Evolutionary conservation across 1,140 invertebrate genomes (phyloP).

Genomic region (Bombus breviceps): DNA sequence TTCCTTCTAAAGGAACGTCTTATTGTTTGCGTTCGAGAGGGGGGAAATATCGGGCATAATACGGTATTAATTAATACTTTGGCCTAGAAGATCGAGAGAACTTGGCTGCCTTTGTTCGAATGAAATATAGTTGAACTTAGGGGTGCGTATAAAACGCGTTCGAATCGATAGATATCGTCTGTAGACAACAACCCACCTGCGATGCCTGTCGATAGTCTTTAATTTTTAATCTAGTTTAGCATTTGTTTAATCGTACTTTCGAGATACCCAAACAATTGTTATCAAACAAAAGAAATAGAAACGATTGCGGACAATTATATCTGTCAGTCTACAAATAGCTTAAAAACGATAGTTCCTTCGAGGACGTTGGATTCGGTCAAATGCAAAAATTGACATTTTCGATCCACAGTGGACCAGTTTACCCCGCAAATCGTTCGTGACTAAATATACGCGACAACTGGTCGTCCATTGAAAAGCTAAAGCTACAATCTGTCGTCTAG

Average conservation of each 20-base stretch:
- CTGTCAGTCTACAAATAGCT: background rate
- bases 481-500: background rate
- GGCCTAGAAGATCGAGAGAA: background rate
- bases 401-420: background rate
- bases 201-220: background rate
- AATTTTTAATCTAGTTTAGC: background rate
- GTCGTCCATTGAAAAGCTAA: background rate
- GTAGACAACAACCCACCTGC: background rate
- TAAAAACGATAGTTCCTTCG: background rate
- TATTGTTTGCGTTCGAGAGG: constrained; percentile 23
- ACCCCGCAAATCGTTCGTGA: too few species aligned
- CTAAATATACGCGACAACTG: background rate
- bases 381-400: background rate
- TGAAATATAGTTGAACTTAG: background rate
- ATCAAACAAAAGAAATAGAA: too few species aligned
- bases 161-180: too few species aligned
- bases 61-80: constrained; percentile 41
- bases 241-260: background rate
- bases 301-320: too few species aligned
- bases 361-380: background rate
- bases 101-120: background rate
- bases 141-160: background rate
- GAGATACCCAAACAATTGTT: too few species aligned
- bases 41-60: constrained; percentile 26
- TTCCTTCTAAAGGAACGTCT: background rate